A percentile compares a stretch with the other conserved stretches of the same genome.
Conservation (phyloP, 92 coral and sea anemone genomes). For the Zoanthus solanderi region DNA sequence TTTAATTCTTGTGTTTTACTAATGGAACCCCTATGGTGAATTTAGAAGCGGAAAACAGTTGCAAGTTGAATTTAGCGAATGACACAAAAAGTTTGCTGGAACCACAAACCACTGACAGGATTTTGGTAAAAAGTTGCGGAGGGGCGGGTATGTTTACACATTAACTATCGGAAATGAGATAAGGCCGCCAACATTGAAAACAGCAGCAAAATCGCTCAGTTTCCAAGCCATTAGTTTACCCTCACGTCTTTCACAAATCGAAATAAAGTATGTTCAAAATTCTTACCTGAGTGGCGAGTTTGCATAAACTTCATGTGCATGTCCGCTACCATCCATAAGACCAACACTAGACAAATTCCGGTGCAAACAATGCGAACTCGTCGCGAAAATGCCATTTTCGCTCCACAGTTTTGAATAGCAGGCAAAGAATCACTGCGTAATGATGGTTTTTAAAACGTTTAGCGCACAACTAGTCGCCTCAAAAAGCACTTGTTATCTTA, state of each 20-base stretch:
- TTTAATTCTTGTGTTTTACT: not conserved
- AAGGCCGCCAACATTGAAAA: slow-evolving; percentile 36
- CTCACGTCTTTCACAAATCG: not conserved
- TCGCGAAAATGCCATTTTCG: slow-evolving; percentile 27
- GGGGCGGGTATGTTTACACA: slow-evolving; percentile 49
- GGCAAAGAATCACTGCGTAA: not conserved
- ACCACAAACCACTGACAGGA: not conserved
- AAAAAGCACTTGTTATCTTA: not conserved
- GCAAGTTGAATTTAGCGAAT: not conserved
- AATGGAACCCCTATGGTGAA: slow-evolving; percentile 18
- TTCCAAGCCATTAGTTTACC: not conserved
- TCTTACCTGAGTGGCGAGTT: slow-evolving; percentile 33
- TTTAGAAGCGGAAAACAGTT: not conserved
- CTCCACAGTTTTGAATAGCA: not conserved
- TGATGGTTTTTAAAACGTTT: not conserved
- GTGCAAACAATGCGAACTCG: slow-evolving; percentile 23
- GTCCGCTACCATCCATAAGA: slow-evolving; percentile 15
- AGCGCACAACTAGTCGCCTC: not conserved
- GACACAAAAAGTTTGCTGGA: not conserved
- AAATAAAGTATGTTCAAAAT: not conserved
- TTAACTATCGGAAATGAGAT: slow-evolving; percentile 28
- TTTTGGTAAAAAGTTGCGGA: slow-evolving; percentile 7
- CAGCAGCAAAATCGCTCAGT: not conserved
- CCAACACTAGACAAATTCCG: slow-evolving; percentile 29
- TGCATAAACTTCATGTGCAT: slow-evolving; percentile 30